Evolutionary conservation across 2,113 vertebrate genomes (phyloP).

Genomic region (Myotis davidii): DNA sequence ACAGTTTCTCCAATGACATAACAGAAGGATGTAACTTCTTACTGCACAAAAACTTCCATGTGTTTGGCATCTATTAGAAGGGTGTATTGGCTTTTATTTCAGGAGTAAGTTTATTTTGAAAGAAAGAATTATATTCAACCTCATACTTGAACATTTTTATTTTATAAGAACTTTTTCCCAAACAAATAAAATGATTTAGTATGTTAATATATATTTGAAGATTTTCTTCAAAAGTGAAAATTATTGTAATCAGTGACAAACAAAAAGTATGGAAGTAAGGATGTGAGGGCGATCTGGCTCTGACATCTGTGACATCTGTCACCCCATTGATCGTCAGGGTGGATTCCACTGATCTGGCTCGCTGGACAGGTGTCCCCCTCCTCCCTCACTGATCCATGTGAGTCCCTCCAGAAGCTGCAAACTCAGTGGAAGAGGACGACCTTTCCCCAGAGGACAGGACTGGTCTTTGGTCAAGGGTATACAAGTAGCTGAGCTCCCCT

Average conservation of each 20-base stretch:
- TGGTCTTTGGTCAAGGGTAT: too few relatives aligned
- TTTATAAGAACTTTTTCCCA: not conserved
- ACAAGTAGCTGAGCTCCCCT: too few relatives aligned
- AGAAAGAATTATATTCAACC: not conserved
- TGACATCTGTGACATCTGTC: too few relatives aligned
- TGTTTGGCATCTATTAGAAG: not conserved
- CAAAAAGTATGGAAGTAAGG: too few relatives aligned
- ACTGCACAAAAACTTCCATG: not conserved
- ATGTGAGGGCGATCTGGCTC: too few relatives aligned
- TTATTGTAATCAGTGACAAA: not conserved
- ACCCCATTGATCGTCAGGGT: too few relatives aligned
- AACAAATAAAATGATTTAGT: not conserved
- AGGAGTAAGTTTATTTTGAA: not conserved
- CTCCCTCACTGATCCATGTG: too few relatives aligned
- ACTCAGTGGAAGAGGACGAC: too few relatives aligned
- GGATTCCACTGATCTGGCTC: too few relatives aligned
- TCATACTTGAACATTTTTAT: not conserved
- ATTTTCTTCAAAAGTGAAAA: not conserved
- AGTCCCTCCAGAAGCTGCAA: too few relatives aligned
- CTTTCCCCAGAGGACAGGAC: too few relatives aligned
- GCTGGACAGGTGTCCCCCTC: too few relatives aligned
- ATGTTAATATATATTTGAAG: not conserved
- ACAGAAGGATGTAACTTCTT: not conserved
- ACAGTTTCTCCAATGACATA: not conserved
- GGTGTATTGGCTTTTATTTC: not conserved